Base-by-base conservation (phyloP, 2,797 vertebrate species). In the Anas georgica region DNA sequence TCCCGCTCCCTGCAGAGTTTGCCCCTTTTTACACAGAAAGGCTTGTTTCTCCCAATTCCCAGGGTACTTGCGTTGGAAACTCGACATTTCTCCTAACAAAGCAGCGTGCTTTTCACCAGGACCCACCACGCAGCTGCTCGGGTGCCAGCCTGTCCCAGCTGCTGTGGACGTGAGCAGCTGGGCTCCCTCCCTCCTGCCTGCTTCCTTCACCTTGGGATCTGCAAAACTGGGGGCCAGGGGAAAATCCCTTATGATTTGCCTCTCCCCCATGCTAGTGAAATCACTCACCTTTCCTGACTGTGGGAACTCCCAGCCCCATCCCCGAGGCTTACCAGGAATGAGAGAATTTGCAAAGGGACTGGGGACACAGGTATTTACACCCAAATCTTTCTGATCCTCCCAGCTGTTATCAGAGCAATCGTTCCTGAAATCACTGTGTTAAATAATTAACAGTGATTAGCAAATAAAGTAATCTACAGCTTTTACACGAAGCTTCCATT, bases 401-500 rank as follows among this genome's bases (percentile, higher is more conserved):
- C 92, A 92, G 74, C 84, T 91, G 69, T 90, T 63, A 31, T 33
- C 75, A 70, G 62, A 93, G 66, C 66, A 86, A 88, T 67, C 37
- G 35, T 20, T 70, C 81, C 83, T 79, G 46, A 88, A 83, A 93
- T 81, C 83, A n/a, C 1, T 54, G 66, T 52, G 69, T 63, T 83
- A 92, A 92, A 73, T 92, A 92, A 90, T 95, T 88, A 75, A 26
- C 79, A 70, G 35, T 18, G 21, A 88, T 89, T 77, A 93, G 75
- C 78, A 91, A 12, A 83, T 35, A 92, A 92, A 93, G 80, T 87
- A 76, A 95, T 78, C 91, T 73, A 28, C 62, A 74, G 80, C 63
- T 88, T 83, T 89, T 60, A 87, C 45, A 89, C 88, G 62, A 78
- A 92, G 33, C 80, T 92, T 94, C 87, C 79, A 75, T 74, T 93